These are phyloP conservation scores for Lycophotia porphyrea DNA, from an alignment of 2,888 invertebrate species.

Conservation along the genomic window DNA sequence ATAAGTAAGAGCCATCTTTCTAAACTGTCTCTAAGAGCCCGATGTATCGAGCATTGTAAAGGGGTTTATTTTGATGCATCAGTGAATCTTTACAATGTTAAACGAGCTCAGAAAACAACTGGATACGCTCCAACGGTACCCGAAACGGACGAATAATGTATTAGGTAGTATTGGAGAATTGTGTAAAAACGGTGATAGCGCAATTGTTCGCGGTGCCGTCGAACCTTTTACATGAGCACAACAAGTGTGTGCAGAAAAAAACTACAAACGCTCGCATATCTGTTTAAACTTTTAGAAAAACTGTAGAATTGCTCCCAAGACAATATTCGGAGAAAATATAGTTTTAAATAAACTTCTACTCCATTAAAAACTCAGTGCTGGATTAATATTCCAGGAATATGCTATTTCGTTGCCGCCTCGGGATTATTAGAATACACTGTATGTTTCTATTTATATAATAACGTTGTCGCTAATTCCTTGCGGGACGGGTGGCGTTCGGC, in stretches of 20 bases:
- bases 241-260: slow-evolving; percentile 40
- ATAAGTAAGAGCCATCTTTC: slow-evolving; percentile 48
- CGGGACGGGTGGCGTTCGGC: slow-evolving; percentile 29
- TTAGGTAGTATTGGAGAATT: slow-evolving; percentile 32
- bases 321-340: slow-evolving; percentile 25
- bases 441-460: slow-evolving; percentile 38
- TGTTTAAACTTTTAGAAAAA: slow-evolving; percentile 16
- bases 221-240: slow-evolving; percentile 46
- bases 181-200: slow-evolving; percentile 25
- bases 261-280: slow-evolving; percentile 9
- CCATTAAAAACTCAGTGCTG: slow-evolving; percentile 9
- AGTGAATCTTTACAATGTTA: slow-evolving; percentile 51
- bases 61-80: slow-evolving; percentile 55
- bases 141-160: slow-evolving; percentile 44
- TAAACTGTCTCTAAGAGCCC: slow-evolving; percentile 39
- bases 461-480: slow-evolving; percentile 30
- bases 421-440: slow-evolving; percentile 18
- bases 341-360: slow-evolving; percentile 30
- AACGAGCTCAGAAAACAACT: slow-evolving; percentile 33
- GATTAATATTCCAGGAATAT: slow-evolving; percentile 19
- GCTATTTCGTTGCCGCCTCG: neutral
- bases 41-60: slow-evolving; percentile 46
- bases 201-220: slow-evolving; percentile 19
- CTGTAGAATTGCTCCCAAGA: slow-evolving; percentile 30
- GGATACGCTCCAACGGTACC: slow-evolving; percentile 33